Evolutionary conservation across 2,797 vertebrate species (phyloP), one percentile per base, ranked within the genome.

Genomic region (Miichthys miiuy): DNA sequence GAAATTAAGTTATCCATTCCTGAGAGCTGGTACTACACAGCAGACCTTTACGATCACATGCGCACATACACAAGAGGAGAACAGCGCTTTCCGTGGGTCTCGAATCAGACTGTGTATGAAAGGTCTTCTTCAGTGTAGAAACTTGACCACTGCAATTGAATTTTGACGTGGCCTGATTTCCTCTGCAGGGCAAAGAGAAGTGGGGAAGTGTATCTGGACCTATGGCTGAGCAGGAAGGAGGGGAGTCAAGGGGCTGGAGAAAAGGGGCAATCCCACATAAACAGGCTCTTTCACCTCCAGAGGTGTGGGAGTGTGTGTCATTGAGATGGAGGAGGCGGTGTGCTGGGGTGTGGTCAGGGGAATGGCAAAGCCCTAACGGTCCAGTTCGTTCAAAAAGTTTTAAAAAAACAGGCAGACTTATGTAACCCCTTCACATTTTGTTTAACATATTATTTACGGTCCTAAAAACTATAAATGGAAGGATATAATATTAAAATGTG

Each of bases 241-340:
- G 83, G 64, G 85, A 70, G 46, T 54, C 52, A 68, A 72, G 56
- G 79, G 76, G 72, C 65, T 68, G 75, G 57, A 68, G 73, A 73
- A 80, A 71, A 82, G 82, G 80, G 84, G 77, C 23, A 20, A 87
- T 80, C 80, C 79, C 67, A 80, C 82, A 94, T 92, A 86, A 95
- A 95, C 88, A 89, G 91, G 81, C 84, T 91, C 91, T 89, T 95
- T 95, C 92, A 94, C 84, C 86, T 94, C 87, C 79, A 85, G 90
- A 93, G 88, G 88, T 95, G 90, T 77, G 64, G 55, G 67, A 71
- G 82, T 71, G 86, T 83, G 72, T 76, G 70, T 78, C 57, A 83
- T 47, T 64, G 65, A 80, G 73, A 80, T 61, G 80, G 76, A 88
- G 82, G 80, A 90, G 89, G 86, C 51, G 75, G 62, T 79, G 80